These are phyloP conservation scores for Ormia ochracea DNA, from an alignment of 2,888 invertebrate species.

Conservation along the genomic window DNA sequence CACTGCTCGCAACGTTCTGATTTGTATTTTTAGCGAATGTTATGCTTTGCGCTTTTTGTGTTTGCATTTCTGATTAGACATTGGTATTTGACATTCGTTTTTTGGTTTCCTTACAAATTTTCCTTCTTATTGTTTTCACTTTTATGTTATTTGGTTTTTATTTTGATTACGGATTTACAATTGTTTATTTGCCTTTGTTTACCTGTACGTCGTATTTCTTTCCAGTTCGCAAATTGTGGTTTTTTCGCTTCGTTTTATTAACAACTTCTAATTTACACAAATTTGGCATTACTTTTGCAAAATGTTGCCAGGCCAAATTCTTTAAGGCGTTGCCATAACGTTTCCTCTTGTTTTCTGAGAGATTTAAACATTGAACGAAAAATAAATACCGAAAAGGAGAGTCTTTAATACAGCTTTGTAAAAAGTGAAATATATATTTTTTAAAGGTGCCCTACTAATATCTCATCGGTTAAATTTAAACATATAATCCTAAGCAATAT, in stretches of 20 bases:
- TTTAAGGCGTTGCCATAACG: background rate
- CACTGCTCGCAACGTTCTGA: constrained; percentile 59
- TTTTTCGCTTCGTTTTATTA: constrained; percentile 43
- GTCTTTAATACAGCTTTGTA: too few relatives aligned
- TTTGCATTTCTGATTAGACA: constrained; percentile 53
- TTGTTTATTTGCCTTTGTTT: background rate
- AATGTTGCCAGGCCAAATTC: background rate
- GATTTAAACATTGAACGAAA: too few relatives aligned
- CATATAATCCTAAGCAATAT: too few relatives aligned
- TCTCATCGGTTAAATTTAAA: too few relatives aligned
- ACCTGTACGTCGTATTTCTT: background rate
- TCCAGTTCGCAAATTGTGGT: constrained; percentile 10
- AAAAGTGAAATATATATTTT: too few relatives aligned
- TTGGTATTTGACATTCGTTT: constrained; percentile 61
- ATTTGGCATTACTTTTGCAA: constrained; percentile 26
- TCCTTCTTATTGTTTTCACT: constrained; percentile 47
- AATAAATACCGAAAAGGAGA: too few relatives aligned
- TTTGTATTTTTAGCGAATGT: constrained; percentile 30
- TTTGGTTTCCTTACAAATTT: constrained; percentile 20
- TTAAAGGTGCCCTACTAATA: too few relatives aligned
- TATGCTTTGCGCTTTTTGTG: constrained; percentile 12
- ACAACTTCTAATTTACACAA: background rate
- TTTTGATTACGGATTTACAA: constrained; percentile 47
- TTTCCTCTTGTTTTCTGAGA: background rate
- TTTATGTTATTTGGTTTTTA: constrained; percentile 43